Conservation (phyloP, 2,113 vertebrate genomes). For the Hippopotamus amphibius region DNA sequence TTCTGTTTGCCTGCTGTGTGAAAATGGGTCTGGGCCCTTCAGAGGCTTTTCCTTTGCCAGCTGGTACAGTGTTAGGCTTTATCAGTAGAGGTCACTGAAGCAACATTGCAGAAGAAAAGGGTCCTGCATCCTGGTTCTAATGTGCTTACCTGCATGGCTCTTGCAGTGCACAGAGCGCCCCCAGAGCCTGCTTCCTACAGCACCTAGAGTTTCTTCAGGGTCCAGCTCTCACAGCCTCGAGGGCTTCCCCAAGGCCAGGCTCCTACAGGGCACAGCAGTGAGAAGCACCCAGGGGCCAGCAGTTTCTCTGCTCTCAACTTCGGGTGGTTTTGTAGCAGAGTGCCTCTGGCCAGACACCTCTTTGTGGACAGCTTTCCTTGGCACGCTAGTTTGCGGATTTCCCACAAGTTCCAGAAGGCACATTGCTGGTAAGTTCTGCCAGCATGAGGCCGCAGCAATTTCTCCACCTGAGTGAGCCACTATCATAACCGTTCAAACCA, state of each 20-base stretch:
- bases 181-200: neutral
- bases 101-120: neutral
- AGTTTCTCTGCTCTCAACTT: neutral
- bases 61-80: neutral
- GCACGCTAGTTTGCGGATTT: neutral
- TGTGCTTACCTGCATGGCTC: neutral
- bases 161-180: neutral
- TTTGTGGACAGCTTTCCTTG: neutral
- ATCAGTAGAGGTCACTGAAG: neutral
- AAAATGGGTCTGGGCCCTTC: neutral
- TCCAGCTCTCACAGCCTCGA: neutral
- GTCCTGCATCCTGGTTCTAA: neutral
- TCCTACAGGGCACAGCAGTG: accelerated
- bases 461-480: neutral
- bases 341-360: neutral
- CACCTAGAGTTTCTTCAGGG: neutral
- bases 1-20: neutral
- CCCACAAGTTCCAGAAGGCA: neutral
- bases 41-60: neutral
- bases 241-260: no score
- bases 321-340: neutral
- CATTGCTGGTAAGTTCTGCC: neutral
- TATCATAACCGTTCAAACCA: neutral
- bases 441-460: neutral
- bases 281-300: neutral